Evolutionary conservation across 2,888 invertebrate species (phyloP), one percentile per base, ranked within the genome.

Genomic region (Eucriotettix oculatus): DNA sequence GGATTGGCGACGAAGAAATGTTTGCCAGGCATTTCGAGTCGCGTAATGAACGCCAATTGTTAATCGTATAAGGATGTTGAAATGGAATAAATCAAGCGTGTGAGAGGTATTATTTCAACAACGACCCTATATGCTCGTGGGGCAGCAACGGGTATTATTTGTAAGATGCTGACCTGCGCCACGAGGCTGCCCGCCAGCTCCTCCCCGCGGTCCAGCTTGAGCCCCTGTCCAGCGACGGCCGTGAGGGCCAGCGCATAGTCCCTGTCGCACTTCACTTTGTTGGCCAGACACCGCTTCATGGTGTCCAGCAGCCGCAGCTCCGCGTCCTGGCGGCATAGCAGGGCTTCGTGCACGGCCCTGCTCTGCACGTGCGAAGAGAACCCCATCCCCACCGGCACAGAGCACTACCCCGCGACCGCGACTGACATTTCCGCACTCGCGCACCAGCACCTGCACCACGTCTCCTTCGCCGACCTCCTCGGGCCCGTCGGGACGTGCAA

Each of bases 241-340:
- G 83, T 82, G 60, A 96, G 80, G 11, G 89, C 86, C 44, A 86
- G 78, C 1, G 93, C 90, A 73, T 95, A 96, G 70, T 95, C 94
- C 66, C 88, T 80, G 73, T 96, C 96, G 70, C 87, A 89, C 75
- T 93, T 91, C 72, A 92, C 86, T 76, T 94, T 90, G 66, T 86
- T 83, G 66, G 85, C 81, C 61, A 96, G 79, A 69, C 92, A 91
- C 64, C 91, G 78, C 70, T 89, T 87, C 85, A 96, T 92, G 65
- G 86, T 86, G 71, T 96, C 95, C 79, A 96, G 81, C 57, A 96
- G 84, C 66, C 91, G 82, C 62, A 95, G 79, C 75, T 96, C 96
- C 16, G 92, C 90, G 72, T 96, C 95, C 75, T 95, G 93, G 59
- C 95, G 82, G 62, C 84, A 83, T 67, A 95, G 78, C 67, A 96